Percentiles rank a stretch among this genome's conserved stretches.
Conservation (phyloP, 2,113 vertebrate genomes). For the Rhegmatorhina hoffmannsi region DNA sequence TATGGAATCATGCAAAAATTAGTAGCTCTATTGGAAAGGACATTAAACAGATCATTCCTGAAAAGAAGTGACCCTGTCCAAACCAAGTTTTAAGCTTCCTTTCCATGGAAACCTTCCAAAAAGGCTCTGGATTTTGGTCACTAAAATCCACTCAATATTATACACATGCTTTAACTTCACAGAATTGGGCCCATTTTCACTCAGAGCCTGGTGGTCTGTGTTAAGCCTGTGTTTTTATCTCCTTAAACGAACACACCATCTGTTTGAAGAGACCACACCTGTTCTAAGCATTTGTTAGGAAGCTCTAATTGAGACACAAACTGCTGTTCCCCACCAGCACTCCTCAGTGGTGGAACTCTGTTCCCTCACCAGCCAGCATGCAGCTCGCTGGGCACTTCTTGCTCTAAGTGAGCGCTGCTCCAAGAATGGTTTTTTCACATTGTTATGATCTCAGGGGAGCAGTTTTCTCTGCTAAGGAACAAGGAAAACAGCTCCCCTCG, state of each 20-base stretch:
- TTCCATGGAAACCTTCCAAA: background rate
- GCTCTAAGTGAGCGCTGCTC: fast-evolving
- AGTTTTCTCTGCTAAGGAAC: background rate
- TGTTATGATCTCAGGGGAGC: background rate
- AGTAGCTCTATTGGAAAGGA: background rate
- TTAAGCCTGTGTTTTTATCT: background rate
- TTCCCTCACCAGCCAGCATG: background rate
- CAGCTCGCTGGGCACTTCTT: background rate
- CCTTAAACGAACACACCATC: background rate
- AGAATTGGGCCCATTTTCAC: background rate
- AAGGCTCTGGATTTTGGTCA: background rate
- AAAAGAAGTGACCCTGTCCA: background rate
- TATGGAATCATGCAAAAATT: background rate
- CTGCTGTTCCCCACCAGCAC: background rate
- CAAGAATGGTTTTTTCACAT: background rate
- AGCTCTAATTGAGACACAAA: background rate
- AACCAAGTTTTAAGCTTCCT: background rate
- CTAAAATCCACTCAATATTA: background rate
- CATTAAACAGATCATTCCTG: background rate
- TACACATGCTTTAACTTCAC: background rate
- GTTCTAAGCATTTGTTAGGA: background rate
- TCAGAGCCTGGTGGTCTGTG: background rate
- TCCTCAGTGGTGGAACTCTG: background rate
- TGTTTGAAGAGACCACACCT: constrained; percentile 1
- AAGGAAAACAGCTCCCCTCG: background rate